A percentile compares a stretch with the other conserved stretches of the same genome.
Conservation (phyloP, 2,888 invertebrate species). For the Creontiades dilutus region DNA sequence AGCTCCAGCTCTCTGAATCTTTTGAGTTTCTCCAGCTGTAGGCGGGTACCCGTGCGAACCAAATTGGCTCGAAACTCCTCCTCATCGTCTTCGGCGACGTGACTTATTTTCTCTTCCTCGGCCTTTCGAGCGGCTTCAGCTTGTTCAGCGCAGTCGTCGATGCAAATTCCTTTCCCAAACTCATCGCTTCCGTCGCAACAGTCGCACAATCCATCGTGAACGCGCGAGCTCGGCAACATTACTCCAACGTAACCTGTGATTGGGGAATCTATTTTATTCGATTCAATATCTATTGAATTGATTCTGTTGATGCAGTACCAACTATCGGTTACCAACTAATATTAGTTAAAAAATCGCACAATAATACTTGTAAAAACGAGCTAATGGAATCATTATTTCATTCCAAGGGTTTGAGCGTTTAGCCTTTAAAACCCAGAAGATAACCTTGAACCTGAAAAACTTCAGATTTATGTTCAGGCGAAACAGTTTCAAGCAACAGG, state of each 20-base stretch:
- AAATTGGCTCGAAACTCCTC: constrained; percentile 4
- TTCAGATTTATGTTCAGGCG: too few species aligned
- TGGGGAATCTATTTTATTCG: too few species aligned
- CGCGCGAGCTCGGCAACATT: constrained; percentile 86
- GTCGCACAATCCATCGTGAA: constrained; percentile 95
- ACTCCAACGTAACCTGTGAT: constrained; percentile 78
- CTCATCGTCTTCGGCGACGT: constrained; percentile 1
- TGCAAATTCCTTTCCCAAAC: constrained; percentile 77
- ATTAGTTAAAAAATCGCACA: too few species aligned
- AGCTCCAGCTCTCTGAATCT: constrained; percentile 3
- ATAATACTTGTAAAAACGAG: too few species aligned
- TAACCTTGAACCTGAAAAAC: too few species aligned
- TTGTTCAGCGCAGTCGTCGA: constrained; percentile 29
- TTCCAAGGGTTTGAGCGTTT: too few species aligned
- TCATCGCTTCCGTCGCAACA: constrained; percentile 95
- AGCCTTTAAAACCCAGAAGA: too few species aligned
- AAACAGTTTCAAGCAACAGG: too few species aligned
- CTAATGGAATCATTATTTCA: too few species aligned
- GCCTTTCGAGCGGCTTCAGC: constrained; percentile 10
- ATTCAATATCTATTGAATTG: too few species aligned
- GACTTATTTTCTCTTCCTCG: background rate
- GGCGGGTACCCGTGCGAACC: constrained; percentile 3
- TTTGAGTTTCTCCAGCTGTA: constrained; percentile 8
- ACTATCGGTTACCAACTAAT: too few species aligned
- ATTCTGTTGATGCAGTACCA: too few species aligned